phyloP scores from a whole-genome alignment of 2,113 vertebrate species.

The Origma solitaria region DNA sequence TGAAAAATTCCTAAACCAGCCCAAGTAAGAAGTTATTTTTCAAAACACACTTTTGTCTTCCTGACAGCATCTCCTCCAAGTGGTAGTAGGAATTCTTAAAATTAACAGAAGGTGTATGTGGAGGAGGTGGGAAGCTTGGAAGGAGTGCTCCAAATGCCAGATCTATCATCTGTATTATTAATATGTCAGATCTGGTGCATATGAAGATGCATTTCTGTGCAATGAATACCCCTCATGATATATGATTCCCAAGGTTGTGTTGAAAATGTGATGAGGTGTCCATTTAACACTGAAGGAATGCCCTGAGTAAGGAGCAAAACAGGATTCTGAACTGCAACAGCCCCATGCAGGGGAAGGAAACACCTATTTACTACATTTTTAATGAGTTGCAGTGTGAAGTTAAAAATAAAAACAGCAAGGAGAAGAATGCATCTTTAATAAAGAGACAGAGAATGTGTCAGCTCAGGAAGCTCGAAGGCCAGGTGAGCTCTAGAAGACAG shows the following conservation, averaged over 20 bases:
- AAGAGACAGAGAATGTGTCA: background rate
- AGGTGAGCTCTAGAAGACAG: background rate
- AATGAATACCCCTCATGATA: background rate
- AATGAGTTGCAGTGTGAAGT: background rate
- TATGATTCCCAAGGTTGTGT: fast-evolving
- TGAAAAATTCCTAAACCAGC: background rate
- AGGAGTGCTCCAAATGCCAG: background rate
- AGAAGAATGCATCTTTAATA: background rate
- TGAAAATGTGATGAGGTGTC: background rate
- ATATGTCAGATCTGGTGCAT: background rate
- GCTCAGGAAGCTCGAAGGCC: background rate
- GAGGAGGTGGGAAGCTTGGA: conserved; percentile 21
- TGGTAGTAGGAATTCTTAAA: background rate
- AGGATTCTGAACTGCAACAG: background rate
- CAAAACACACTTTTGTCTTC: conserved; percentile 7
- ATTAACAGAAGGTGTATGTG: background rate
- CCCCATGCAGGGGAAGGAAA: background rate
- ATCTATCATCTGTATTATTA: conserved; percentile 3
- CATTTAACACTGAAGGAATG: background rate
- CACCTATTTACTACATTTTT: background rate
- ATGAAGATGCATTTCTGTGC: background rate
- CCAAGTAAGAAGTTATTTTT: background rate
- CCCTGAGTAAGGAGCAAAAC: background rate
- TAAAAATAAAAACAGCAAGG: background rate
- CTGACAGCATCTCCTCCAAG: background rate